Evolutionary conservation across 2,797 vertebrate genomes (phyloP), one percentile per base, ranked within the genome.

Genomic region (Orientallactaga sibirica): DNA sequence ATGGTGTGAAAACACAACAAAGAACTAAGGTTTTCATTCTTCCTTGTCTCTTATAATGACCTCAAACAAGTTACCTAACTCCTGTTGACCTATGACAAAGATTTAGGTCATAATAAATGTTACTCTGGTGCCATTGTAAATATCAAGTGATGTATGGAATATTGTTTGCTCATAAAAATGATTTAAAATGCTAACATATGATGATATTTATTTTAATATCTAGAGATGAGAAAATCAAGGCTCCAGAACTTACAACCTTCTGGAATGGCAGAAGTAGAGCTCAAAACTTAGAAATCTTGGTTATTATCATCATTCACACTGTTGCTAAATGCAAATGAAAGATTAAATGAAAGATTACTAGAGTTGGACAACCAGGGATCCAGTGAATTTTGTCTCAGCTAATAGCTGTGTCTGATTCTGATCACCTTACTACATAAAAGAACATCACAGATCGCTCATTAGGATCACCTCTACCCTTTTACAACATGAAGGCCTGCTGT

Each of bases 61-160:
- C 55, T 94, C 73, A 73, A 89, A 82, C 43, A 93, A 83, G 61
- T 76, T 79, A 91, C 10, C 52, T 88, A 93, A 76, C 43, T 6
- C 7, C 8, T 33, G 24, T 43, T 29, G 37, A 25, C 7, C 48
- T 73, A 73, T 70, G 83, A n/a, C 55, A 66, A 84, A 91, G 66
- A 18, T 58, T 6, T 67, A 90, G 64, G 7, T 41, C 76, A 81
- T 68, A 90, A 62, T 80, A 66, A 58, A 83, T 74, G 3, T 61
- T 90, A 14, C 70, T 15, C 70, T 67, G 61, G 33, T 76, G 14
- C 48, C 82, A 24, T 61, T 77, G 2, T 58, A 41, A 85, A 33
- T 73, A 61, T 76, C 80, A 67, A 90, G 33, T 67, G 22, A 92
- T 14, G 83, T 52, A 62, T 55, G 19, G 78, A 79, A 73, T 77